Evolutionary conservation across 2,113 vertebrate species (phyloP).

Genomic region (Jaculus jaculus): DNA sequence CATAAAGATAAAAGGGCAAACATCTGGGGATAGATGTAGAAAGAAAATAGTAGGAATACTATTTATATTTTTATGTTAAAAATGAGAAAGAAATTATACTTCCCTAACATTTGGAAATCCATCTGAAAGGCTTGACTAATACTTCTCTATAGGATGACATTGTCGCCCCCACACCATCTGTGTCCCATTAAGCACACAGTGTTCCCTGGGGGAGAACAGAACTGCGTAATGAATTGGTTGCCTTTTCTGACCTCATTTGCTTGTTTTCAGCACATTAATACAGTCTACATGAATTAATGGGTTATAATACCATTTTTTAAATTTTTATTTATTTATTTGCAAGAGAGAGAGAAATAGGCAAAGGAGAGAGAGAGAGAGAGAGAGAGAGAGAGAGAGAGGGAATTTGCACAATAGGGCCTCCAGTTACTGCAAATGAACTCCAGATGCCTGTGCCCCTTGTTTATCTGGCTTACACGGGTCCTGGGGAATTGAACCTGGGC

Average conservation of each 20-base stretch:
- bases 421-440: no score
- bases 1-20: not conserved
- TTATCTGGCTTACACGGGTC: no score
- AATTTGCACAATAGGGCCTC: no score
- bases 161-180: not conserved
- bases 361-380: no score
- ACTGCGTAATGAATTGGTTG: not conserved
- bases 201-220: not conserved
- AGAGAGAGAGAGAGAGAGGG: no score
- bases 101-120: not conserved
- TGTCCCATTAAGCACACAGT: not conserved
- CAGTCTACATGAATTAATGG: not conserved
- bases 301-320: constrained; percentile 28
- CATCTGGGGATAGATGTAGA: no score
- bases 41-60: not conserved
- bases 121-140: not conserved
- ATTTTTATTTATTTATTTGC: no score
- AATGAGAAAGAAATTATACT: not conserved
- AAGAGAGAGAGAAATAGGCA: no score
- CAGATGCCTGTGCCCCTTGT: no score
- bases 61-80: not conserved
- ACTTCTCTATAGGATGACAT: not conserved
- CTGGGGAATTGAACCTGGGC: no score
- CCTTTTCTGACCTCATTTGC: not conserved
- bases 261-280: not conserved